Evolutionary conservation across 2,797 vertebrate genomes (phyloP), one percentile per base, ranked within the genome.

Genomic region (Holocentrus rufus): DNA sequence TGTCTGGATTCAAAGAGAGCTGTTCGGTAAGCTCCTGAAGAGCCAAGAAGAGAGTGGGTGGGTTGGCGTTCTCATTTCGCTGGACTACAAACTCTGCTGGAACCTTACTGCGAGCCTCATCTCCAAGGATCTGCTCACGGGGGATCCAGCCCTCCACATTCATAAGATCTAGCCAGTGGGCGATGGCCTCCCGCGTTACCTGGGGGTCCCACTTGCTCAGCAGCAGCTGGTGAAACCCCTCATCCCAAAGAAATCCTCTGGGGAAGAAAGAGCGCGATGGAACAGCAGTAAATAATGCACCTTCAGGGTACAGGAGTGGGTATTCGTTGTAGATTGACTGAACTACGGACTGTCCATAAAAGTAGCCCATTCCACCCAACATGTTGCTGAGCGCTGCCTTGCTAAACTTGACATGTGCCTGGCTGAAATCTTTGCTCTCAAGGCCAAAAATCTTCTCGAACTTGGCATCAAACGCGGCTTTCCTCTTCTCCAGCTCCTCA

Each of bases 201-300:
- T 87, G 88, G 0, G 95, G 91, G 66, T 96, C 95, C 98, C 98
- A 99, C 74, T 95, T 96, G 52, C 88, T 93, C 58, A 99, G 84
- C 56, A 99, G 89, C 52, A 99, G 90, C 84, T 98, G 96, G 84
- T 99, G 98, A 84, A 99, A 99, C 42, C 98, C 98, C 68, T 99
- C 98, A 0, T 99, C 98, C 97, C 98, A 99, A 22, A 99, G 95
- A 85, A 99, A 99, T 15, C 98, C 98, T 0, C 98, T 92, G 0
- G 98, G 98, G 74, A 98, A 99, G 89, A 98, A 99, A 4, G 97
- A 99, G 30, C 98, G 95, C 0, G 98, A 99, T 0, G 98, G 98
- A 13, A 98, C 96, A 0, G 95, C 97, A 0, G 98, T 98, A 85
- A 96, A 96, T 54, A 99, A 93, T 2, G 92, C 88, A 0, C 82